Evolutionary conservation across 2,888 invertebrate genomes (phyloP).

Genomic region (Thymelicus lineola): DNA sequence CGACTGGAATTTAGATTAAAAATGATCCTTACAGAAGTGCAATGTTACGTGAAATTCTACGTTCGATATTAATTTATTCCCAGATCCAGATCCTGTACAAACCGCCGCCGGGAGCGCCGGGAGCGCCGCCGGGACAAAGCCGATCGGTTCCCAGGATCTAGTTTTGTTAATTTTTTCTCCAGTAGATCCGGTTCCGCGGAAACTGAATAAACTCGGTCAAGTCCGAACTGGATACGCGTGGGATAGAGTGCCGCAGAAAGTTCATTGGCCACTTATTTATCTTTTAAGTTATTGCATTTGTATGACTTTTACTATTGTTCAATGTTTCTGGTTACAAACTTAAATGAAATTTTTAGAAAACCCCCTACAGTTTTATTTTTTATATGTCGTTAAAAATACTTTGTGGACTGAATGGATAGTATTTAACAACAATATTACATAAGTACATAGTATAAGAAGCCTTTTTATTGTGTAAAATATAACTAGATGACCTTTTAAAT

Average conservation of each 20-base stretch:
- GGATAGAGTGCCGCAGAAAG: not conserved
- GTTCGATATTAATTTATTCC: slow-evolving; percentile 49
- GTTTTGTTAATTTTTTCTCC: slow-evolving; percentile 7
- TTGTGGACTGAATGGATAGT: too few species aligned
- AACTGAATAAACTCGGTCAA: not conserved
- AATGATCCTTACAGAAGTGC: slow-evolving; percentile 70
- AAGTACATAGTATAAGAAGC: too few species aligned
- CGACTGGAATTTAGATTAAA: slow-evolving; percentile 77
- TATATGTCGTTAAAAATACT: too few species aligned
- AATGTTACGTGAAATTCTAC: slow-evolving; percentile 66
- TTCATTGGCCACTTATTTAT: too few species aligned
- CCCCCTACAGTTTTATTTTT: too few species aligned
- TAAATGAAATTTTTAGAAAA: too few species aligned
- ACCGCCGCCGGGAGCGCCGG: slow-evolving; percentile 28
- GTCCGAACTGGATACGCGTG: not conserved
- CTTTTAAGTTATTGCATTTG: too few species aligned
- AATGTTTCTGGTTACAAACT: too few species aligned
- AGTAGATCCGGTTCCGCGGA: not conserved
- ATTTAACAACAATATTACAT: too few species aligned
- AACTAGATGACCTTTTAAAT: too few species aligned
- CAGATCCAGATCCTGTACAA: slow-evolving; percentile 37
- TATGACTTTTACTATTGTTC: too few species aligned
- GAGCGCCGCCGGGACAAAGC: slow-evolving; percentile 10
- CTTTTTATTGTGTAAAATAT: too few species aligned
- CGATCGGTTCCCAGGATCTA: slow-evolving; percentile 12